Percentiles rank a stretch among this genome's conserved stretches.
These are phyloP conservation scores for Callitettix versicolor DNA, from an alignment of 1,140 invertebrate species.

Conservation along the genomic window DNA sequence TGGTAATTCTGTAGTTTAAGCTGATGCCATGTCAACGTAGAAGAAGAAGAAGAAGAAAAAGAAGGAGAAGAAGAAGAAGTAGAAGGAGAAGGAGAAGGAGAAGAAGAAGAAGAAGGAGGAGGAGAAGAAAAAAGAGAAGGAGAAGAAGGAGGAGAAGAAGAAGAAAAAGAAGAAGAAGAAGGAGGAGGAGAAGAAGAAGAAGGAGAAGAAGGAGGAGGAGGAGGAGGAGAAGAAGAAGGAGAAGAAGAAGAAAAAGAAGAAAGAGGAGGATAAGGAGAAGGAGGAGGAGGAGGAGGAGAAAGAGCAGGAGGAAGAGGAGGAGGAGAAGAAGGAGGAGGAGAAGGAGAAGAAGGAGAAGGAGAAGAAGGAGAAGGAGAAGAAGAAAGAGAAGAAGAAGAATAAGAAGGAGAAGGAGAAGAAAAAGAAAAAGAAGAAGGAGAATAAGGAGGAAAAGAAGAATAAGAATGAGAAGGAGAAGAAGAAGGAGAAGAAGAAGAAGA, in stretches of 20 bases:
- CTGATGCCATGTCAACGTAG: no score
- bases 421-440: not conserved
- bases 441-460: no score
- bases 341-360: not conserved
- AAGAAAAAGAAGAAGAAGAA: not conserved
- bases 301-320: not conserved
- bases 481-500: not conserved
- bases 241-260: not conserved
- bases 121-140: not conserved
- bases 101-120: slow-evolving; percentile 1
- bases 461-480: not conserved
- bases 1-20: no score
- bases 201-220: not conserved
- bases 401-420: not conserved
- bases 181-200: not conserved
- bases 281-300: not conserved
- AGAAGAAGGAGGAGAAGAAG: not conserved
- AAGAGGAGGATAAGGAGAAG: no score
- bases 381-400: not conserved
- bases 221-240: not conserved
- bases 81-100: not conserved
- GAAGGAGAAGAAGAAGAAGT: not conserved
- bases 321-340: not conserved
- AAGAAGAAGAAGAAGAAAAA: slow-evolving; percentile 2
- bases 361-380: not conserved